Base-by-base conservation (phyloP, 2,113 vertebrate genomes). In the Chunga burmeisteri region DNA sequence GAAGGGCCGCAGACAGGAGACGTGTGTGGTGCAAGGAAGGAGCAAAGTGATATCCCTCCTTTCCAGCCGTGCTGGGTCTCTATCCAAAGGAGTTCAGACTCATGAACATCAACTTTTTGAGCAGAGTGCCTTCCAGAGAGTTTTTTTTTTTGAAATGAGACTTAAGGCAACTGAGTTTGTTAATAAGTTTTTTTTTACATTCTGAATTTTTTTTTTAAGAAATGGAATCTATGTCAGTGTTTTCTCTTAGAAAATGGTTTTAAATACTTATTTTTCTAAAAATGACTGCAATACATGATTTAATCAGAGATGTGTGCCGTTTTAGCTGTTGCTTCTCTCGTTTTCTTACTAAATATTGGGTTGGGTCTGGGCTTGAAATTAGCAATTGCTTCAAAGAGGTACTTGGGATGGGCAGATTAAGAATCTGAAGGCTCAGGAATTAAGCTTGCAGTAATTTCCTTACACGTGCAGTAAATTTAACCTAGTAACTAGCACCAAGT, bases 41-140 rank as follows among this genome's bases (percentile, higher is more conserved):
- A 56, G 20, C 10, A 1, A 32, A 14, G 42, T 4, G 38, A 9
- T 49, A 7, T 30, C 5, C 9, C n/a, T 78, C 3, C 22, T 52
- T 16, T 38, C 42, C 18, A 11, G 16, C 5, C 7, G 3, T 50
- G 26, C 73, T 74, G 42, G 5, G 10, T 34, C 49, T 50, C 23
- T 7, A 23, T 56, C 14, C 16, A 10, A n/a, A 16, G 49, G 50
- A 56, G 70, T 34, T 63, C 42, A 29, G 34, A 8, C 34, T 58
- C 11, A 6, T 6, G 21, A 23, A 9, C 10, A 22, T 2, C 30
- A 38, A 4, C 23, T 26, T 10, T 38, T 42, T 30, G 20, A 68
- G 58, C 46, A 15, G 25, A 78, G 16, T 3, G 4, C 10, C 2
- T 72, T 23, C 20, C 49, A 30, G 34, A 2, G 1, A 4, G 0